phyloP scores from a whole-genome alignment of 2,113 vertebrate genomes.

The Gadus chalcogrammus region DNA sequence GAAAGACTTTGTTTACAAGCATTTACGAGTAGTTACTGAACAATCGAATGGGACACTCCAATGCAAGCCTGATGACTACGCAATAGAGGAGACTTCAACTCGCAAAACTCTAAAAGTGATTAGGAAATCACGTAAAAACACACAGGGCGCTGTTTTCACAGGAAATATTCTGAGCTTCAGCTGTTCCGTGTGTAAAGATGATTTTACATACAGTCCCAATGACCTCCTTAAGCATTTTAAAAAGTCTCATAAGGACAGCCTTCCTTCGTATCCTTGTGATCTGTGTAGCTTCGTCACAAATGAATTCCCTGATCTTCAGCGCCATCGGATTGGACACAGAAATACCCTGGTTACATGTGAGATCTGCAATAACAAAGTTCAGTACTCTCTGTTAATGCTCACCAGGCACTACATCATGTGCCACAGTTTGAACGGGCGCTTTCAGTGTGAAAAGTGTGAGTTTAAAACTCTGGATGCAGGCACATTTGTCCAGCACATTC shows the following conservation, averaged over 20 bases:
- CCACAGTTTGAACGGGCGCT: constrained; percentile 91
- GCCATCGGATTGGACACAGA: constrained; percentile 88
- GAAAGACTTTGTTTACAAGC: constrained; percentile 56
- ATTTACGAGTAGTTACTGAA: constrained; percentile 55
- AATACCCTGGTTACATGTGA: constrained; percentile 94
- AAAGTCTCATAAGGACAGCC: constrained; percentile 81
- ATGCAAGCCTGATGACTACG: constrained; percentile 49
- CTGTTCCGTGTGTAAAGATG: constrained; percentile 87
- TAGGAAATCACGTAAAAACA: constrained; percentile 68
- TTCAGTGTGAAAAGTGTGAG: constrained; percentile 89
- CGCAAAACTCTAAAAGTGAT: constrained; percentile 67
- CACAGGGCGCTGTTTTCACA: constrained; percentile 79
- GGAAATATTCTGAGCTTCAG: constrained; percentile 92
- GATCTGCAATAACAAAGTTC: constrained; percentile 85
- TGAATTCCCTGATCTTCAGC: constrained; percentile 89
- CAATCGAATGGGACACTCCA: constrained; percentile 40
- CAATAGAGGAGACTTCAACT: constrained; percentile 43
- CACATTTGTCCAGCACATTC: constrained; percentile 96
- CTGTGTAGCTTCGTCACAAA: constrained; percentile 90
- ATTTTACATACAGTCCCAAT: constrained; percentile 88
- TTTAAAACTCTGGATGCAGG: constrained; percentile 92
- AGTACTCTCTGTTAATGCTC: constrained; percentile 88
- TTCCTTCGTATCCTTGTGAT: constrained; percentile 95
- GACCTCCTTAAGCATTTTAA: constrained; percentile 95
- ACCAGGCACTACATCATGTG: constrained; percentile 89